Evolutionary conservation across 1,140 invertebrate species (phyloP), one percentile per base, ranked within the genome.

Genomic region (Macrostomum lignano): DNA sequence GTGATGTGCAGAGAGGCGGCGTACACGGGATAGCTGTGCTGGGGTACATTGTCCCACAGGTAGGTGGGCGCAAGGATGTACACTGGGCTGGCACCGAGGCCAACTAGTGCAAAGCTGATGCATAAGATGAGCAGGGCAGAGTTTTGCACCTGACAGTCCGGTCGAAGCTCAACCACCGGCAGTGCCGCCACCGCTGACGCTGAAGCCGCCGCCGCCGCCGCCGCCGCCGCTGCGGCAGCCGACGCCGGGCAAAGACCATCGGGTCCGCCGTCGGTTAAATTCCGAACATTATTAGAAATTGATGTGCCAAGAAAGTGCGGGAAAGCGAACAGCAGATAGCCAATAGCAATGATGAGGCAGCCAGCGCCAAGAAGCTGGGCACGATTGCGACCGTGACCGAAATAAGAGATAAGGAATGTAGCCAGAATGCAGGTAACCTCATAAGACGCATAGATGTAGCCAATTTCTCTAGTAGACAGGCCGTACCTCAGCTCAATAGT

Each of bases 11-110:
- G 25, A 11, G 38, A 23, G 3, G 36, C 38, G 20, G 45, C 32
- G 25, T 44, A 47, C 7, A 47, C 13, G 1, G 45, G 38, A 7
- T 43, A 46, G 3, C 37, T 33, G 19, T 39, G 39, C 7, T 41
- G 31, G 5, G 36, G 39, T 4, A 46, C 38, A 35, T 47, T 46
- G 26, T 47, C 46, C 23, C 43, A 42, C 9, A 48, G 38, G 33
- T 46, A 48, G 4, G 46, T 46, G 26, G 43, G 37, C 25, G 42
- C 46, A 1, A 46, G 33, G 3, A 44, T 42, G 35, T 45, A 48
- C 22, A 45, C 35, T 2, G 46, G 46, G 6, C 42, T 41, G 20
- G 44, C 40, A 3, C 46, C 46, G 21, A 46, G 22, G 23, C 45
- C 44, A 31, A 45, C 42, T 3, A 46, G 19, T 24, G 43, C 34